Evolutionary conservation across 2,113 vertebrate species (phyloP).

Genomic region (Silurus asotus): DNA sequence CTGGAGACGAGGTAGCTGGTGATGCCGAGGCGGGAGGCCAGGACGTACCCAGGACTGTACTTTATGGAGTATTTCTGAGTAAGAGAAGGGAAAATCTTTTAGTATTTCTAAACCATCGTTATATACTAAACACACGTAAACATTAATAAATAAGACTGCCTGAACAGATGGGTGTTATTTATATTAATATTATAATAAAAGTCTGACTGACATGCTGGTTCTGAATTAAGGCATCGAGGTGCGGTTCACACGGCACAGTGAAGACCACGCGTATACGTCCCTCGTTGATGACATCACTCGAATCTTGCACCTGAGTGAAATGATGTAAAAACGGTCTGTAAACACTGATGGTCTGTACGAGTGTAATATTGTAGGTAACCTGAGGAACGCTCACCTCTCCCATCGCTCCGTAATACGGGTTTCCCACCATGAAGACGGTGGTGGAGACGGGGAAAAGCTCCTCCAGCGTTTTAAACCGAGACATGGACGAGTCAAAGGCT

Average conservation of each 20-base stretch:
- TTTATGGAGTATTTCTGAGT: slow-evolving; percentile 94
- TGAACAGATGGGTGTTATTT: neutral
- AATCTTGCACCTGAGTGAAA: slow-evolving; percentile 85
- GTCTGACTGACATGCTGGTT: slow-evolving; percentile 91
- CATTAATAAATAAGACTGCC: too few relatives aligned
- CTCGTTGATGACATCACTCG: slow-evolving; percentile 88
- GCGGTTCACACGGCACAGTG: slow-evolving; percentile 88
- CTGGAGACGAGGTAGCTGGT: slow-evolving; percentile 96
- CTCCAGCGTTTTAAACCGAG: slow-evolving; percentile 83
- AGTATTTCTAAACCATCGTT: neutral
- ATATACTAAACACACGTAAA: neutral
- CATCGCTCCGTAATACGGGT: slow-evolving; percentile 91
- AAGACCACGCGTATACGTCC: slow-evolving; percentile 93
- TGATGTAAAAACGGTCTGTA: neutral
- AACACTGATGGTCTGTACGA: neutral
- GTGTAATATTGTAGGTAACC: neutral
- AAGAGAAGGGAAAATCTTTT: neutral
- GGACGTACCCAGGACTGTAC: slow-evolving; percentile 92
- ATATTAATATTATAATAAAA: neutral
- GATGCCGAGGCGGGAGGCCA: slow-evolving; percentile 92
- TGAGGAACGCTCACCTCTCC: slow-evolving; percentile 80
- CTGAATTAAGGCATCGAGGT: slow-evolving; percentile 89
- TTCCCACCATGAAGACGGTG: slow-evolving; percentile 92
- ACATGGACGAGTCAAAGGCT: slow-evolving; percentile 83
- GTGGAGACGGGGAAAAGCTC: slow-evolving; percentile 87